These are phyloP conservation scores for Panthera uncia DNA, from an alignment of 2,113 vertebrate species.

Conservation along the genomic window DNA sequence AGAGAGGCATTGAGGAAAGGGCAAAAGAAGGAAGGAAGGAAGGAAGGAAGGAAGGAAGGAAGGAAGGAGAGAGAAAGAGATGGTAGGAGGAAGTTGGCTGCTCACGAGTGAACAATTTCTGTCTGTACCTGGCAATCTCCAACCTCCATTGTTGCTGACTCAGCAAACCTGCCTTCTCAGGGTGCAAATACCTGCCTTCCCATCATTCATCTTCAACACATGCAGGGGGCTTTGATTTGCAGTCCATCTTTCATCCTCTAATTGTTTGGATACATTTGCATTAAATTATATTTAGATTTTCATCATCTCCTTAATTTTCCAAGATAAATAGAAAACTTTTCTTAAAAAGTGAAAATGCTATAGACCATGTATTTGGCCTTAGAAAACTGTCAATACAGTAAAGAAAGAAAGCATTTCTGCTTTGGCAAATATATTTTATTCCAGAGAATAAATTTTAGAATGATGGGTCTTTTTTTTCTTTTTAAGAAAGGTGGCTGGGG, in stretches of 20 bases:
- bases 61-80: not conserved
- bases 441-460: not conserved
- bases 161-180: not conserved
- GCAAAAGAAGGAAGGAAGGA: not conserved
- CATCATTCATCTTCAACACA: not conserved
- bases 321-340: constrained; percentile 51
- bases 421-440: constrained; percentile 54
- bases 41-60: not conserved
- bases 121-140: not conserved
- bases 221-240: not conserved
- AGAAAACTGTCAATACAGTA: constrained; percentile 51
- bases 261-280: constrained; percentile 68
- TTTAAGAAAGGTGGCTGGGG: too few relatives aligned
- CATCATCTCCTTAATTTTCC: constrained; percentile 57
- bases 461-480: not conserved
- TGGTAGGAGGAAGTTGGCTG: not conserved
- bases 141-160: not conserved
- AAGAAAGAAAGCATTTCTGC: constrained; percentile 3
- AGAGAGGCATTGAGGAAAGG: too few relatives aligned
- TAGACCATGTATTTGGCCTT: constrained; percentile 40
- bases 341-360: not conserved
- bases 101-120: not conserved
- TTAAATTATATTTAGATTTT: constrained; percentile 68
- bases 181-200: not conserved
- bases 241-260: constrained; percentile 41